Evolutionary conservation across 2,888 invertebrate species (phyloP), one percentile per base, ranked within the genome.

Genomic region (Creontiades dilutus): DNA sequence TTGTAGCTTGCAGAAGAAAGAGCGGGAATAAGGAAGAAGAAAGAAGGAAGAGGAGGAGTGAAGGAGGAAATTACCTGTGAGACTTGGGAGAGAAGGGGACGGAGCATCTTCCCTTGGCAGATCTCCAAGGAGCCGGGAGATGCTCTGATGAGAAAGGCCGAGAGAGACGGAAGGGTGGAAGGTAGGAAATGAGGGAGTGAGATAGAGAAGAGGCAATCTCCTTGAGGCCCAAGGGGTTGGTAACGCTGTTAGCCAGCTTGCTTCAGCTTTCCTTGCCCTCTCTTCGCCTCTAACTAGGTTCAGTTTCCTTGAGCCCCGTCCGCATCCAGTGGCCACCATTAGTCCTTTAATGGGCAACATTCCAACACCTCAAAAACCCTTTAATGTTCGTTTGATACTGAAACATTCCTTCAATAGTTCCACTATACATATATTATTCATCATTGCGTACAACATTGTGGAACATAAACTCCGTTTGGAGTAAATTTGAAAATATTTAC

Each of bases 151-250:
- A 86, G 86, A 57, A 78, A 86, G 61, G 55, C 75, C 37, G 88
- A 89, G 90, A 87, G 81, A 47, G 37, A 19, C 23, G 61, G 57
- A 52, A 46, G 78, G 48, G n/a, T n/a, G 47, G 48, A 85, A 80
- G 55, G 68, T 76, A 85, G 86, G 78, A 86, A 90, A 86, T 85
- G 89, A 87, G 87, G 19, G 82, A 78, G 85, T 37, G 85, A 80
- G 90, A 76, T 85, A 81, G 86, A 90, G 85, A 61, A 84, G 81
- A 87, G 89, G 89, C 90, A 89, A 89, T 90, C 85, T 90, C 89
- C 85, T 90, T 80, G 68, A 90, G 90, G 61, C 61, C 88, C 88
- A 55, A 80, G 88, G 88, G 88, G 88, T 88, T 80, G 88, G 57
- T 88, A 88, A 88, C 78, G 52, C 88, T 88, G 88, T 88, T 88